phyloP scores from a whole-genome alignment of 2,113 vertebrate species.

The Rallus limicola region DNA sequence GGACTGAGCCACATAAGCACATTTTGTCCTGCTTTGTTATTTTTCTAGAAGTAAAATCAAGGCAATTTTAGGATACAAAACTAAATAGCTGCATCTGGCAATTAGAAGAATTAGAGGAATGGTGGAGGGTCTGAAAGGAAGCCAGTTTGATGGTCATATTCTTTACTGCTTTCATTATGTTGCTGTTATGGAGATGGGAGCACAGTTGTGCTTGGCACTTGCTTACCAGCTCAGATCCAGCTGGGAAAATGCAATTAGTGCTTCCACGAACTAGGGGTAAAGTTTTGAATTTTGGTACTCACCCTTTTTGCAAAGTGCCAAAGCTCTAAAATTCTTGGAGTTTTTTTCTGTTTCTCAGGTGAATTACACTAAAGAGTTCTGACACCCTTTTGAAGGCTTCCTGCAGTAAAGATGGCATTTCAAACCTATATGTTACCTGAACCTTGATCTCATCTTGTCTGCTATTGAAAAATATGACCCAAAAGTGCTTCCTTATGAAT shows the following conservation, averaged over 20 bases:
- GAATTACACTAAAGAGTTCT: slow-evolving; percentile 12
- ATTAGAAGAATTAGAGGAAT: not conserved
- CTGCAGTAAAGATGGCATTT: slow-evolving; percentile 28
- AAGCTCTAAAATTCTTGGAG: not conserved
- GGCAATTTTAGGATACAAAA: not conserved
- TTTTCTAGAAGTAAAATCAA: not conserved
- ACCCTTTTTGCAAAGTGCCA: not conserved
- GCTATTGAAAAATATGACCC: slow-evolving; percentile 28
- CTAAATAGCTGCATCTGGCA: not conserved
- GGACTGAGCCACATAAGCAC: not conserved
- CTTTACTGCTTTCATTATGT: not conserved
- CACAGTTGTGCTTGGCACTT: not conserved
- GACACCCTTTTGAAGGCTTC: slow-evolving; percentile 12
- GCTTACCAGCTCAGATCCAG: not conserved
- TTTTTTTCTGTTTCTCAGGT: not conserved
- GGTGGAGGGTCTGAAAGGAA: not conserved
- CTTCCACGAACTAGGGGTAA: not conserved
- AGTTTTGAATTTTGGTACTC: not conserved
- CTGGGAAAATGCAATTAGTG: not conserved
- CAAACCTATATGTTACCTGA: not conserved
- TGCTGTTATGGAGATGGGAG: not conserved
- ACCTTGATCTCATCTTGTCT: slow-evolving; percentile 37
- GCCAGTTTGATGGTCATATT: not conserved
- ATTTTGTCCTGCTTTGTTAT: not conserved
- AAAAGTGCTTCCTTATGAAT: slow-evolving; percentile 36